Evolutionary conservation across 2,113 vertebrate genomes (phyloP).

Genomic region (Menura novaehollandiae): DNA sequence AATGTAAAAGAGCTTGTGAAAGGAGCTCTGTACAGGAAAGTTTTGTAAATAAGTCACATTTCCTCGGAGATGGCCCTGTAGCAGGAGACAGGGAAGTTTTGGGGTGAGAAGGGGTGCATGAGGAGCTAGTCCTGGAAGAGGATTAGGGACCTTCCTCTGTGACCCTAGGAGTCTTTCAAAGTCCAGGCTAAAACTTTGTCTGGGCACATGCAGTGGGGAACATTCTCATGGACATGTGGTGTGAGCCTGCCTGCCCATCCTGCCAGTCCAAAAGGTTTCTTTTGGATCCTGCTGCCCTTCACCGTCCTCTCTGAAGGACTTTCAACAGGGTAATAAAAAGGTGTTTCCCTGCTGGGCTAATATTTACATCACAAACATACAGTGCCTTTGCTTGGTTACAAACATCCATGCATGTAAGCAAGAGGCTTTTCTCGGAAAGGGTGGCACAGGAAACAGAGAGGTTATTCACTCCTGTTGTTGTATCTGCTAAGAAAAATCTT

Average conservation of each 20-base stretch:
- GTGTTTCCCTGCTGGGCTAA: constrained; percentile 28
- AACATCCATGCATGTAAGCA: not conserved
- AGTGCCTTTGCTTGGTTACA: constrained; percentile 36
- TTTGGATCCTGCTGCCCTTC: not conserved
- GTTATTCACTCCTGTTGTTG: not conserved
- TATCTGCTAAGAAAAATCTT: not conserved
- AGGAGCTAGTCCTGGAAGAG: not conserved
- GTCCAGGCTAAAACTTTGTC: not conserved
- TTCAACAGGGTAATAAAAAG: not conserved
- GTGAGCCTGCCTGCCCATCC: not conserved
- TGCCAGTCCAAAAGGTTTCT: not conserved
- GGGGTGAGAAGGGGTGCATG: not conserved
- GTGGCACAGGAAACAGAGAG: not conserved
- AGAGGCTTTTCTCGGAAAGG: constrained; percentile 6
- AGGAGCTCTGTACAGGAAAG: not conserved
- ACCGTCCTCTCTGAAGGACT: not conserved
- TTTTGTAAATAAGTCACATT: not conserved
- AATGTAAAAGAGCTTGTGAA: not conserved
- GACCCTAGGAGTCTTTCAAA: not conserved
- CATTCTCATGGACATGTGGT: fast-evolving
- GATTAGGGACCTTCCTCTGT: not conserved
- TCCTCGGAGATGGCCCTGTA: not conserved
- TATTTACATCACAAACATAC: constrained; percentile 55
- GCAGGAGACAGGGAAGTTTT: not conserved
- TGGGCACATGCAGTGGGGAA: fast-evolving